A percentile compares a stretch with the other conserved stretches of the same genome.
Conservation (phyloP, 1,140 invertebrate species). For the Sitobion miscanthi region DNA sequence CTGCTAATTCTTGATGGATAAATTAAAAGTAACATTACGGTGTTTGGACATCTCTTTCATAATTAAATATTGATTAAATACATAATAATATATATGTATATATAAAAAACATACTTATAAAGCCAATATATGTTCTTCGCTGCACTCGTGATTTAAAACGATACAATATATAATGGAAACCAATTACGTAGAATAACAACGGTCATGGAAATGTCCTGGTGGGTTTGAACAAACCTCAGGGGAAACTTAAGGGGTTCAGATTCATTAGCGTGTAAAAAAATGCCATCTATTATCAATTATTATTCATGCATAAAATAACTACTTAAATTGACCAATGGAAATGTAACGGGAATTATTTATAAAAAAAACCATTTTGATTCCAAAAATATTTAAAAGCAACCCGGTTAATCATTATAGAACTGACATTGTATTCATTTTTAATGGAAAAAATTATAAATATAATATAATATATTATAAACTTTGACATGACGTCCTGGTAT, state of each 20-base stretch:
- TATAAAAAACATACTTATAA: neutral
- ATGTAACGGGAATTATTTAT: neutral
- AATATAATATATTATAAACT: too few species aligned
- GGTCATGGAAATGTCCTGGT: neutral
- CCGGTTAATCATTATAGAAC: neutral
- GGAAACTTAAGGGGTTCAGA: neutral
- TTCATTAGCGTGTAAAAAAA: neutral
- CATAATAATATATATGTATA: neutral
- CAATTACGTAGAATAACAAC: neutral
- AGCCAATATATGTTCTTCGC: neutral
- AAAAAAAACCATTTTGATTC: neutral
- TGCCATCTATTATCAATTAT: neutral
- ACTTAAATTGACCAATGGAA: neutral
- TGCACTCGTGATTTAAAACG: neutral
- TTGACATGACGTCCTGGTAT: too few species aligned
- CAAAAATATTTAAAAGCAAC: neutral
- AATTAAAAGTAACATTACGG: neutral
- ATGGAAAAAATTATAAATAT: too few species aligned
- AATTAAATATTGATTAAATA: conserved; percentile 7
- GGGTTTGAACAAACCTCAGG: neutral
- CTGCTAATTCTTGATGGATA: neutral
- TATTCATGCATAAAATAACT: neutral
- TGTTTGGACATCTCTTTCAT: neutral
- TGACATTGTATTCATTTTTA: neutral
- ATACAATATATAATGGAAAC: neutral